Percentiles rank a stretch among this genome's conserved stretches.
These are phyloP conservation scores for Cheilosia vulpina DNA, from an alignment of 2,888 invertebrate species.

Conservation along the genomic window DNA sequence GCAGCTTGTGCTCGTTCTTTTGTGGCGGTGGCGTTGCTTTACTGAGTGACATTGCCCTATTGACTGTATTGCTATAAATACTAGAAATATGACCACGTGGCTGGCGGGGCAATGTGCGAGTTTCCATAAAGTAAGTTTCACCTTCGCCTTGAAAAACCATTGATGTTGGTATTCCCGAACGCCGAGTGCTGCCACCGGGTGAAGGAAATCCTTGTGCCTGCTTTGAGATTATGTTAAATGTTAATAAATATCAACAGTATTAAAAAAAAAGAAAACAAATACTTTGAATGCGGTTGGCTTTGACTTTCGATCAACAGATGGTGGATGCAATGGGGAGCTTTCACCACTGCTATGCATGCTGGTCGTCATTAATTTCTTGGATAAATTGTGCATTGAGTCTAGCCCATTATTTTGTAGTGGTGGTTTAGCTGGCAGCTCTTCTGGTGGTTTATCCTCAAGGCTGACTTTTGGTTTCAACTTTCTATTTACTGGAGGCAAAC, in stretches of 20 bases:
- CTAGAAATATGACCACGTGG: slow-evolving; percentile 76
- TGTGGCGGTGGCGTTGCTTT: slow-evolving; percentile 70
- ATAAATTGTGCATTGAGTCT: slow-evolving; percentile 76
- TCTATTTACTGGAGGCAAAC: slow-evolving; percentile 90
- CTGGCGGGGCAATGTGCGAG: slow-evolving; percentile 82
- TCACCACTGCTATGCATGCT: slow-evolving; percentile 67
- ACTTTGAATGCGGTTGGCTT: slow-evolving; percentile 86
- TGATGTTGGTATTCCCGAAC: slow-evolving; percentile 80
- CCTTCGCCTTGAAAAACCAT: slow-evolving; percentile 80
- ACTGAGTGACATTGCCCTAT: slow-evolving; percentile 51
- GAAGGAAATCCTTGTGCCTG: slow-evolving; percentile 43
- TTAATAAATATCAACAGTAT: not conserved
- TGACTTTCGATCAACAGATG: slow-evolving; percentile 87
- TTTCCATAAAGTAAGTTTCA: slow-evolving; percentile 78
- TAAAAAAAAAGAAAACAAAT: slow-evolving; percentile 1
- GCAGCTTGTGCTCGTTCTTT: slow-evolving; percentile 84
- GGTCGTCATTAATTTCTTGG: slow-evolving; percentile 51
- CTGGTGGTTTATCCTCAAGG: slow-evolving; percentile 80
- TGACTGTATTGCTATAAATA: slow-evolving; percentile 62
- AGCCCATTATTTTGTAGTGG: slow-evolving; percentile 77
- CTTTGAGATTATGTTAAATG: not conserved
- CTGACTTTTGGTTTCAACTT: slow-evolving; percentile 88
- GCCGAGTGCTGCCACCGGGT: slow-evolving; percentile 76
- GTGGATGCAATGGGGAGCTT: slow-evolving; percentile 81
- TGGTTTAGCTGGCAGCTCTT: slow-evolving; percentile 81